Percentiles rank a stretch among this genome's conserved stretches.
These are phyloP conservation scores for Climacteris rufus DNA, from an alignment of 2,113 vertebrate species.

Conservation along the genomic window DNA sequence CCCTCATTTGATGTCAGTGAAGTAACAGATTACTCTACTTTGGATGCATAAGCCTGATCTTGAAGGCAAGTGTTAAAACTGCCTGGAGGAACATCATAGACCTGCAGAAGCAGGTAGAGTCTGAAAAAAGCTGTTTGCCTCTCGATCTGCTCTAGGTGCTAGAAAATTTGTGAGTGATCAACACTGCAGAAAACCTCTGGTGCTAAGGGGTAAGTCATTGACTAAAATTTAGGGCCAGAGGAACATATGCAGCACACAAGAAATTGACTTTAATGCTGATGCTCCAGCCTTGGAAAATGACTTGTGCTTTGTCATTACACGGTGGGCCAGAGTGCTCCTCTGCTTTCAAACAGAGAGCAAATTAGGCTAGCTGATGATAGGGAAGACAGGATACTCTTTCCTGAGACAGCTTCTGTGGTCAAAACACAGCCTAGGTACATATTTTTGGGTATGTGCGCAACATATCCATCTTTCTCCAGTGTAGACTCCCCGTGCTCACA, in stretches of 20 bases:
- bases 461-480: background rate
- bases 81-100: background rate
- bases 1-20: background rate
- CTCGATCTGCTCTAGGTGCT: background rate
- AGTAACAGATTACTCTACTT: background rate
- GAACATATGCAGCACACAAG: background rate
- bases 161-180: background rate
- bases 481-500: background rate
- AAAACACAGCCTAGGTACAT: background rate
- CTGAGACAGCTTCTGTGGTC: background rate
- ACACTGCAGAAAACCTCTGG: background rate
- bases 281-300: background rate
- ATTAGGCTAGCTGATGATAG: background rate
- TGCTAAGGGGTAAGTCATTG: background rate
- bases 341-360: background rate
- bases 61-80: background rate
- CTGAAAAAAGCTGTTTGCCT: background rate
- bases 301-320: background rate
- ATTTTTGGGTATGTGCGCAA: background rate
- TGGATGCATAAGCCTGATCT: background rate
- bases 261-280: background rate
- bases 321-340: background rate
- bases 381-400: background rate
- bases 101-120: background rate
- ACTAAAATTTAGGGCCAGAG: background rate